Percentiles rank a stretch among this genome's conserved stretches.
phyloP scores from a whole-genome alignment of 2,888 invertebrate species.

The Resseliella maxima region DNA sequence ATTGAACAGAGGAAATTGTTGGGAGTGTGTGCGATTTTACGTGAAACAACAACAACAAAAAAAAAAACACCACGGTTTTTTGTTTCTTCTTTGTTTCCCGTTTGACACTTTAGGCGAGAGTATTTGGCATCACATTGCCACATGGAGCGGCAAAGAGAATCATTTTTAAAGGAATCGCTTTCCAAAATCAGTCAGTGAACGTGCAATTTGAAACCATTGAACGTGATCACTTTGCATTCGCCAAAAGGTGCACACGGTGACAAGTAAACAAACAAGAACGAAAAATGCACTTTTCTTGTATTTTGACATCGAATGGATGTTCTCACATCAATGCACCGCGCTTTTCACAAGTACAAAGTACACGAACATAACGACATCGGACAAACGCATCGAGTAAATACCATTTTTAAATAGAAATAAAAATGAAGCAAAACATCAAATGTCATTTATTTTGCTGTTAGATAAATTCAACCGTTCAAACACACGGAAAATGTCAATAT shows the following conservation, averaged over 20 bases:
- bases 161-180: background rate
- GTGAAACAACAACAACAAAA: background rate
- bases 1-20: background rate
- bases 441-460: conserved; percentile 19
- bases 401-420: background rate
- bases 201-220: background rate
- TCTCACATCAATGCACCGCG: conserved; percentile 42
- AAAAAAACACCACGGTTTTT: background rate
- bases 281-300: background rate
- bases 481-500: conserved; percentile 35
- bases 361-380: background rate
- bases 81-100: too few species aligned
- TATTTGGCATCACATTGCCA: background rate
- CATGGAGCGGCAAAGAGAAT: background rate
- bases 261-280: background rate
- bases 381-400: background rate
- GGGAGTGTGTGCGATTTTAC: background rate
- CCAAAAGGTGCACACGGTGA: background rate
- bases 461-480: background rate
- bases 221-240: conserved; percentile 9
- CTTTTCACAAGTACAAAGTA: background rate
- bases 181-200: background rate
- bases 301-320: background rate
- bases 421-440: conserved; percentile 22
- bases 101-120: conserved; percentile 13